Conservation (phyloP, 1,140 invertebrate genomes). For the Macrotrachela quadricornifera region DNA sequence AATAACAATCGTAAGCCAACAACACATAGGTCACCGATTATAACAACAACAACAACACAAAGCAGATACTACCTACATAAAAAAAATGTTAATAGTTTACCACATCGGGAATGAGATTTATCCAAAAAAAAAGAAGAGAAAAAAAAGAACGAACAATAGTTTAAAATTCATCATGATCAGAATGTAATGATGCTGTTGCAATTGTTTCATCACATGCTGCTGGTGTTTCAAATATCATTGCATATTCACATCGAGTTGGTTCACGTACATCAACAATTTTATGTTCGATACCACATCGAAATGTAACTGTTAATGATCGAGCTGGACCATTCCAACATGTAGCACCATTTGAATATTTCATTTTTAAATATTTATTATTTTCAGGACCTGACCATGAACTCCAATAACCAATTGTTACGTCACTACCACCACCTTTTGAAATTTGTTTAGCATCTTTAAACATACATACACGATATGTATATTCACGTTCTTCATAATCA, state of each 20-base stretch:
- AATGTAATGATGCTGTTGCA: too few relatives aligned
- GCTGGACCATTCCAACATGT: slow-evolving; percentile 93
- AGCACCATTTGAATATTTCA: slow-evolving; percentile 66
- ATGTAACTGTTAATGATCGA: slow-evolving; percentile 51
- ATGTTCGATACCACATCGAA: slow-evolving; percentile 65
- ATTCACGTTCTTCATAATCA: slow-evolving; percentile 73
- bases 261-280: slow-evolving; percentile 58
- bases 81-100: too few relatives aligned
- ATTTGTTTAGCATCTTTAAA: slow-evolving; percentile 3
- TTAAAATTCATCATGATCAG: too few relatives aligned
- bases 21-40: too few relatives aligned
- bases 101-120: too few relatives aligned
- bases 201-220: slow-evolving; percentile 44
- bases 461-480: slow-evolving; percentile 48
- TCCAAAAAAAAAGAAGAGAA: too few relatives aligned
- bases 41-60: too few relatives aligned
- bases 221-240: slow-evolving; percentile 66
- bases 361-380: slow-evolving; percentile 36
- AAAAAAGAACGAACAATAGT: too few relatives aligned
- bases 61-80: too few relatives aligned
- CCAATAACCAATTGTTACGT: slow-evolving; percentile 4
- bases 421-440: too few relatives aligned
- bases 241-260: slow-evolving; percentile 84
- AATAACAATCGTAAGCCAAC: too few relatives aligned
- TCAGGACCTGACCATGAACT: background rate